phyloP scores from a whole-genome alignment of 64 coral and sea anemone species.

The Exaiptasia diaphana region DNA sequence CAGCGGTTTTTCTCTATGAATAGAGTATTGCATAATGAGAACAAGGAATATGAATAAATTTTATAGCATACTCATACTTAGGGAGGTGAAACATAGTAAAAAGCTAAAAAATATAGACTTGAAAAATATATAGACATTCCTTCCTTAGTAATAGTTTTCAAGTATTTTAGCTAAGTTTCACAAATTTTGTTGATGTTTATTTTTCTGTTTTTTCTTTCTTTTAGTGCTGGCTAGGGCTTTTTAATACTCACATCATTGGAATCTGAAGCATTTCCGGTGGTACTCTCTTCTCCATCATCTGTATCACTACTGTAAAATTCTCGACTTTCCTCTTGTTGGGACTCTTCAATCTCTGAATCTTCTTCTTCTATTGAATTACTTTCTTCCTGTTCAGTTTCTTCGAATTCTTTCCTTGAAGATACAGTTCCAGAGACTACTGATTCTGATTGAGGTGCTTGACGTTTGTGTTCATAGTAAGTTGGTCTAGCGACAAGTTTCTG shows the following conservation, averaged over 20 bases:
- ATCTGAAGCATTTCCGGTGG: background rate
- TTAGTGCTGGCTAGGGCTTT: too few relatives aligned
- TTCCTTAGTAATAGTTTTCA: background rate
- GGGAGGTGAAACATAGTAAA: too few relatives aligned
- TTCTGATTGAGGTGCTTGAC: too few relatives aligned
- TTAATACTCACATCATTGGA: background rate
- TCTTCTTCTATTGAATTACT: background rate
- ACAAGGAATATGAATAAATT: too few relatives aligned
- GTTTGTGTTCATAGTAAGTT: constrained; percentile 17
- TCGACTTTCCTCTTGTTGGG: background rate
- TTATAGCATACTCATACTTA: too few relatives aligned
- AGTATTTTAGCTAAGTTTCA: background rate
- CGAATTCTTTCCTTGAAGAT: background rate
- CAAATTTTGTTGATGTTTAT: too few relatives aligned
- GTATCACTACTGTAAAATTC: background rate
- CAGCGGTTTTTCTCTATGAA: too few relatives aligned
- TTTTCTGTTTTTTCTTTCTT: too few relatives aligned
- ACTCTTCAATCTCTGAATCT: background rate
- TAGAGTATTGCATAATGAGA: too few relatives aligned
- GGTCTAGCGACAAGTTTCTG: background rate
- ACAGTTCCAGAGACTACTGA: background rate
- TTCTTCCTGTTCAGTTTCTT: background rate
- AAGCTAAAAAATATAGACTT: too few relatives aligned
- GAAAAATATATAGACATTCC: too few relatives aligned
- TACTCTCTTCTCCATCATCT: background rate